Base-by-base conservation (phyloP, 2,888 invertebrate species). In the Corythucha ciliata region DNA sequence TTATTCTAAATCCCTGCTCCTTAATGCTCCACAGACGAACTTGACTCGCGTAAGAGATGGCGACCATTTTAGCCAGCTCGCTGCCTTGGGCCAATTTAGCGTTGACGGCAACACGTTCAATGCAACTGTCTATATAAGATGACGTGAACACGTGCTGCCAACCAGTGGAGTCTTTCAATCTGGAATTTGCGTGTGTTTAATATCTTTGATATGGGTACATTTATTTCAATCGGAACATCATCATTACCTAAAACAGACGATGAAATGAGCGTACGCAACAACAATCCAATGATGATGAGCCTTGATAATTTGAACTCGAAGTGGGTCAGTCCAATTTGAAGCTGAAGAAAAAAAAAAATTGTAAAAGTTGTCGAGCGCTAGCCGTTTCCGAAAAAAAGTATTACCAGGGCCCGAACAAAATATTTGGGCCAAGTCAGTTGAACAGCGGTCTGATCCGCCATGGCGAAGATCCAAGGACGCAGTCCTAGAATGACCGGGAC, bases 281-380 rank as follows among this genome's bases (percentile, higher is more conserved):
- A 89, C 91, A 58, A 98, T 88, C 89, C 94, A 96, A 68, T 94
- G 96, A 68, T 96, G 93, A 71, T 97, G 94, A 3, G 94, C 94
- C 67, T 90, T 88, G 60, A 94, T 88, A 45, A 91, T 87, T 71
- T 90, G 86, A 32, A 93, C 92, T 62, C 90, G 76, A 64, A 89
- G 69, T 36, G 86, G 89, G 67, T 91, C 90, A 5, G 83, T 77
- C 85, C 88, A 89, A 40, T 75, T 72, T 55, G 77, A 79, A 62
- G 74, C 80, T 81, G 68, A 56, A 74, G 36, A 36, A 14, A 14
- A 8, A 29, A 12, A 29, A 29, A 29, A 29, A 12, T 10, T 10
- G 10, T 29, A 12, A 12, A 10, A 29, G 10, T 12, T 29, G 12
- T 12, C 29, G 12, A 12, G 29, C 12, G 29, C 29, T 61, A 64